A percentile compares a stretch with the other conserved stretches of the same genome.
Evolutionary conservation across 2,113 vertebrate species (phyloP).

Genomic region (Urocynchramus pylzowi): DNA sequence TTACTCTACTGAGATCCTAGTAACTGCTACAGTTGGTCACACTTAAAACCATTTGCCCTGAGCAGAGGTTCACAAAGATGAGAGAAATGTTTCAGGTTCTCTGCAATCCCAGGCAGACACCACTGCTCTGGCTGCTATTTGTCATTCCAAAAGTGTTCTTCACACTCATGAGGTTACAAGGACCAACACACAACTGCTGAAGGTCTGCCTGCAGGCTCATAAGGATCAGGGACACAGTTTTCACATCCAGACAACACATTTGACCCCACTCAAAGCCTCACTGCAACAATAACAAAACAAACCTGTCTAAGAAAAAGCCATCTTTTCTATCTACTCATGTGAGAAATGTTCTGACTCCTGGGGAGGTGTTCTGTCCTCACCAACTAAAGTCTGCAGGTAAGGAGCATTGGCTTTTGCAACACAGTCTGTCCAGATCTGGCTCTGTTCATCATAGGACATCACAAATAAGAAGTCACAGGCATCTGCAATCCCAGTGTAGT

Average conservation of each 20-base stretch:
- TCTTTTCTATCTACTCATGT: background rate
- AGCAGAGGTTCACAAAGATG: background rate
- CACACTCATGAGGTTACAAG: accelerated
- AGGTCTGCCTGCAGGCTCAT: background rate
- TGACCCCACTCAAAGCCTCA: background rate
- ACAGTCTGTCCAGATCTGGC: conserved; percentile 87
- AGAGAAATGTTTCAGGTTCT: background rate
- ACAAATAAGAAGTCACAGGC: conserved; percentile 94
- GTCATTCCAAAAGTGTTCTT: background rate
- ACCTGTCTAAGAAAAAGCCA: background rate
- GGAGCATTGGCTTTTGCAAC: conserved; percentile 91
- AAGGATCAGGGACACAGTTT: background rate
- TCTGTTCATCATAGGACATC: conserved; percentile 96
- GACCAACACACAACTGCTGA: background rate
- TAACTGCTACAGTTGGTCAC: background rate
- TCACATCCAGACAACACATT: background rate
- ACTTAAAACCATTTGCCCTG: background rate
- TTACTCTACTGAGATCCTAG: background rate
- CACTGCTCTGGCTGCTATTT: background rate
- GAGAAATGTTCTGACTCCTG: background rate
- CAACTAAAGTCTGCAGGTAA: conserved; percentile 80
- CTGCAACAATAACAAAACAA: background rate
- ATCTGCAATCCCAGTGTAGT: conserved; percentile 86
- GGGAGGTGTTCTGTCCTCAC: conserved; percentile 65
- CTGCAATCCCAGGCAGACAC: background rate